Percentiles rank a stretch among this genome's conserved stretches.
Conservation (phyloP, 2,797 vertebrate genomes). For the Pangasius larnaudii region DNA sequence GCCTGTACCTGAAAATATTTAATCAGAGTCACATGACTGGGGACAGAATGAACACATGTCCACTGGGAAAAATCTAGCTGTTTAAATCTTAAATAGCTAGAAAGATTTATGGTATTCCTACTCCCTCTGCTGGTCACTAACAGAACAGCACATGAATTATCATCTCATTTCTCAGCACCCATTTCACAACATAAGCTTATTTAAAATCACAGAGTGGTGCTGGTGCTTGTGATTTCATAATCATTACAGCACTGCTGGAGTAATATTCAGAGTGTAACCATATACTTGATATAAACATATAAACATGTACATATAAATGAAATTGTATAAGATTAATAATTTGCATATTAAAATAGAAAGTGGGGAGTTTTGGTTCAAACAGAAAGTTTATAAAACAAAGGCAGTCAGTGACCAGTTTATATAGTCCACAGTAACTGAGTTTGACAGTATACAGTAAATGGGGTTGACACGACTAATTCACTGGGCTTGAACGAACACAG, state of each 20-base stretch:
- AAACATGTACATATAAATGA: not conserved
- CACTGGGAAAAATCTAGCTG: conserved; percentile 10
- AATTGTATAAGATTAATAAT: not conserved
- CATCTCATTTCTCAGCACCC: not conserved
- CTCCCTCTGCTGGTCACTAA: conserved; percentile 62
- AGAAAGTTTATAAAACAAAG: not conserved
- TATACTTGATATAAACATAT: no score
- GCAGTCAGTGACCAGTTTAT: not conserved
- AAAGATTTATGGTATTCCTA: conserved; percentile 38
- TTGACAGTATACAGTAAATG: not conserved
- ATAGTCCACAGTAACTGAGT: not conserved
- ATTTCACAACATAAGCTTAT: not conserved
- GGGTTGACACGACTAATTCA: not conserved
- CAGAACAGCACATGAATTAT: not conserved
- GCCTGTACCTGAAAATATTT: not conserved
- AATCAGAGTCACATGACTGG: not conserved
- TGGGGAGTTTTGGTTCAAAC: not conserved
- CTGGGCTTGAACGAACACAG: not conserved
- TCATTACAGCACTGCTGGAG: not conserved
- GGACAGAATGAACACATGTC: conserved; percentile 18
- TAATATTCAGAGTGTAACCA: not conserved
- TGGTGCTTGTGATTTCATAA: not conserved
- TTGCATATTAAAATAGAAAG: not conserved
- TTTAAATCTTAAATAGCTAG: not conserved
- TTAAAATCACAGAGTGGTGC: not conserved